Base-by-base conservation (phyloP, 2,797 vertebrate genomes). In the Orestias chungarensis region DNA sequence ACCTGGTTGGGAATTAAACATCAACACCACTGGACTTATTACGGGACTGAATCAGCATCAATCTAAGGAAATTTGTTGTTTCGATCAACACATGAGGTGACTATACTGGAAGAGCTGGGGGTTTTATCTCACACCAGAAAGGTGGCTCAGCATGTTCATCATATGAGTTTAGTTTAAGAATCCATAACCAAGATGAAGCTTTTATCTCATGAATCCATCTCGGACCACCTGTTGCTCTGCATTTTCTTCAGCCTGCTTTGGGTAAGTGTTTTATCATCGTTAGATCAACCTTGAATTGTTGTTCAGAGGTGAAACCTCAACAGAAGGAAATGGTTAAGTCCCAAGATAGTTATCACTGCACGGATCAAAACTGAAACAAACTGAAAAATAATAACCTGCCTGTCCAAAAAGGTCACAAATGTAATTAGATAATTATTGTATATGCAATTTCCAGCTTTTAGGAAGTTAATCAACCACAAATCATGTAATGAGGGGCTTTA, bases 201-300 rank as follows among this genome's bases (percentile, higher is more conserved):
- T 74, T 82, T 82, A 77, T 68, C 67, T 68, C 73, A 80, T 46
- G 83, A 61, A 78, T 76, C 84, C 73, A 75, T 29, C 52, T 40
- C 64, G 27, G 33, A 74, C 67, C 40, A 27, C 42, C 70, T 86
- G 64, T 33, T 91, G 67, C 66, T 89, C 52, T 81, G 64, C 23
- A 42, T 91, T 69, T 83, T 70, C 73, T 66, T 87, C 46, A 73
- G 33, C 81, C 81, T 75, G 3, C 67, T 91, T 5, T 82, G 75
- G 93, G 94, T 95, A 91, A 94, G 93, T 87, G 9, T 50, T 57
- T 64, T 43, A 33, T 73, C 6, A 0, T 23, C 11, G 11, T 7
- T 46, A 10, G 1, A 35, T 72, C 49, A 18, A 70, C 65, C 23
- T n/a, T 61, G 8, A 43, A 27, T 1, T 0, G 7, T 27, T 29